Percentiles rank a stretch among this genome's conserved stretches.
phyloP scores from a whole-genome alignment of 2,113 vertebrate species.

The Strigops habroptila region DNA sequence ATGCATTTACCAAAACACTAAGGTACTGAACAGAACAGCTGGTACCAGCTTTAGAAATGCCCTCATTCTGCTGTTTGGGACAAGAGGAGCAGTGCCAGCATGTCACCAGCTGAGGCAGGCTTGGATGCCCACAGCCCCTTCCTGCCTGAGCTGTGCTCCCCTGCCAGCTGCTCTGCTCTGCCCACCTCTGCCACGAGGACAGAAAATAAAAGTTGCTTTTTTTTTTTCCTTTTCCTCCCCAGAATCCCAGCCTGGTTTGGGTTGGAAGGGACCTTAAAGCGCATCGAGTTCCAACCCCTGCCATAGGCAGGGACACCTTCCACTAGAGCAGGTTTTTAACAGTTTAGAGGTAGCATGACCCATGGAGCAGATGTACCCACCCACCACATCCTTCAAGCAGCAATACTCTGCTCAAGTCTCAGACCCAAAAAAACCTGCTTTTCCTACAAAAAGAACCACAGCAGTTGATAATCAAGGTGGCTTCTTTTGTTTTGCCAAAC shows the following conservation, averaged over 20 bases:
- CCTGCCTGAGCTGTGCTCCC: not conserved
- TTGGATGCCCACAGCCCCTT: not conserved
- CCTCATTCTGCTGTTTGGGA: not conserved
- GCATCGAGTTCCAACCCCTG: not conserved
- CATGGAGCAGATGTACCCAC: accelerated
- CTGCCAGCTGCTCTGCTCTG: not conserved
- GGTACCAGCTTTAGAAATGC: not conserved
- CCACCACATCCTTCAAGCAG: not conserved
- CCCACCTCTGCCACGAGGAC: not conserved
- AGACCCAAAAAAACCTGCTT: accelerated
- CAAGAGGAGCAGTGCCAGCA: not conserved
- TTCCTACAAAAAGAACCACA: not conserved
- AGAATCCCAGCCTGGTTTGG: not conserved
- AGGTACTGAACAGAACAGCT: not conserved
- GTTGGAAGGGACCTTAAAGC: not conserved
- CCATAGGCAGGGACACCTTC: not conserved
- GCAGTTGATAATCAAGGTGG: not conserved
- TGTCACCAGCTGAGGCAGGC: not conserved
- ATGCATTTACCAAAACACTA: not conserved
- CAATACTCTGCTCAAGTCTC: not conserved
- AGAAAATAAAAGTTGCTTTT: not conserved
- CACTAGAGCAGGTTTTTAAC: not conserved
- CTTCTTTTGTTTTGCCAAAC: not conserved
- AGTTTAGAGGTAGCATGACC: not conserved
- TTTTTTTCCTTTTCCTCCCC: not conserved